Percentiles rank a stretch among this genome's conserved stretches.
These are phyloP conservation scores for Martes flavigula DNA, from an alignment of 2,797 vertebrate genomes.

Conservation along the genomic window DNA sequence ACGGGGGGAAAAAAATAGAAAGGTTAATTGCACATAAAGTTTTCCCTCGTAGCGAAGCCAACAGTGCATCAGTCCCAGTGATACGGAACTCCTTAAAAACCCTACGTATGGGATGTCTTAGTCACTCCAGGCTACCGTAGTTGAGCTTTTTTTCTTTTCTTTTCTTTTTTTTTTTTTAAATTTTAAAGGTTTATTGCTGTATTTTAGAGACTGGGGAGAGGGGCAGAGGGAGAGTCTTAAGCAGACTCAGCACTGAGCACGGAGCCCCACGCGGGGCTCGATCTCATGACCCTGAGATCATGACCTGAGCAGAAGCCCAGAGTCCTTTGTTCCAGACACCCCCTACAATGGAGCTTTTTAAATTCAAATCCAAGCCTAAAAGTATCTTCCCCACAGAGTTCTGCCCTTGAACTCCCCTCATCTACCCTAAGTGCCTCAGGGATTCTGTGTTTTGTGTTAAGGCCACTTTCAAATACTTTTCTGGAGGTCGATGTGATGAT, in stretches of 20 bases:
- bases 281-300: background rate
- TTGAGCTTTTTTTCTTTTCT: background rate
- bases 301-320: background rate
- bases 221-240: background rate
- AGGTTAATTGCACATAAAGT: slow-evolving; percentile 61
- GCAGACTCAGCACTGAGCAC: background rate
- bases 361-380: background rate
- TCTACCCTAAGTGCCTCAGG: background rate
- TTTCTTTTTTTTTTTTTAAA: no score
- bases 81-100: background rate
- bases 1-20: slow-evolving; percentile 18
- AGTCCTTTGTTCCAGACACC: background rate
- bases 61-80: background rate
- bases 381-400: background rate
- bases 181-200: background rate
- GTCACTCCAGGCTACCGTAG: background rate
- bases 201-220: background rate
- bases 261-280: background rate
- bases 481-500: background rate
- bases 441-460: background rate
- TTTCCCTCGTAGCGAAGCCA: slow-evolving; percentile 19
- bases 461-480: background rate
- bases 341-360: background rate
- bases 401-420: background rate
- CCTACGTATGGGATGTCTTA: background rate